Conservation (phyloP, 2,113 vertebrate species). For the Catagonus wagneri region DNA sequence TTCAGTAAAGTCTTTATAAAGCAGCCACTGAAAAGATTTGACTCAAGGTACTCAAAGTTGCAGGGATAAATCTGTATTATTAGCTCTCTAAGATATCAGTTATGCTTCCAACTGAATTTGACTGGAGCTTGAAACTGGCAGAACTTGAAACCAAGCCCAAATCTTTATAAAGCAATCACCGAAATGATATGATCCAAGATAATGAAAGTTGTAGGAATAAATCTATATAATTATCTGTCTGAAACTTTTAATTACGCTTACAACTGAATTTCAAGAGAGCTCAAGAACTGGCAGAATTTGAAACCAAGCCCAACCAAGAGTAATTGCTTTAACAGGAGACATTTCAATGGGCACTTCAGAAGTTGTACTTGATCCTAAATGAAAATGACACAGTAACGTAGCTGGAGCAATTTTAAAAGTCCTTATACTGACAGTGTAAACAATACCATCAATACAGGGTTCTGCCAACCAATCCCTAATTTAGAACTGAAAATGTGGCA, state of each 20-base stretch:
- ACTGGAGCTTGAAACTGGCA: not conserved
- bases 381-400: not conserved
- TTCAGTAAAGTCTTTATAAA: not conserved
- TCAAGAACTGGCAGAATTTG: not conserved
- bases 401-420: not conserved
- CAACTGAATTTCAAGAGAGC: not conserved
- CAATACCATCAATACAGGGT: not conserved
- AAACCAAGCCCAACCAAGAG: not conserved
- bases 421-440: not conserved
- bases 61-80: not conserved
- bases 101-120: not conserved
- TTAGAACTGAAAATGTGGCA: not conserved
- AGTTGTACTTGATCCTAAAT: not conserved
- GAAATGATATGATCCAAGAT: not conserved
- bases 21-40: not conserved
- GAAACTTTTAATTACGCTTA: not conserved
- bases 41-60: not conserved
- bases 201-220: not conserved
- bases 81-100: not conserved
- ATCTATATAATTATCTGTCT: not conserved
- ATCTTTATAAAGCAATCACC: not conserved
- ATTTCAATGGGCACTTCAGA: not conserved
- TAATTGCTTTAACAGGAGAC: not conserved
- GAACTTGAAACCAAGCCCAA: not conserved
- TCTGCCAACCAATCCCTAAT: not conserved